Base-by-base conservation (phyloP, 1,140 invertebrate genomes). In the Drosophila murphyi region DNA sequence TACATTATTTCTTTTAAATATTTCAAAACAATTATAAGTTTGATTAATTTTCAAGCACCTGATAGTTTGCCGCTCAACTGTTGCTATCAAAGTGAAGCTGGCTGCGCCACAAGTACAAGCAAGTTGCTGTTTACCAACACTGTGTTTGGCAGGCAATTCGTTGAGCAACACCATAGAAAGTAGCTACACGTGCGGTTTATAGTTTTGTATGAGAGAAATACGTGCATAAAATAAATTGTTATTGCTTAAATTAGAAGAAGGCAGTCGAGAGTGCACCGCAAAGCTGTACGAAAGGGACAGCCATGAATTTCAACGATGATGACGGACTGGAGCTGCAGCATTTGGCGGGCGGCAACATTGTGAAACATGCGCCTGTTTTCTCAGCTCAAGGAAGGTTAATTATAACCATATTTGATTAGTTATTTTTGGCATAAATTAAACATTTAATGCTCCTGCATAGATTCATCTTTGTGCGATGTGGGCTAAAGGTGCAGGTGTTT, bases 381-480 rank as follows among this genome's bases (percentile, higher is more conserved):
- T 95, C 95, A 5, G 77, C 76, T 7, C 93, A 95, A 91, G 94
- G 94, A 92, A 94, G 95, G 95, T 96, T 93, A 94, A 95, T 79
- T 52, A 29, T 45, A 28, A 70, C 51, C 60, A 52, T 56, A 59
- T 41, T 10, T 41, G 67, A 41, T 61, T 37, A 55, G 5, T 1
- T n/a, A 32, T 41, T 57, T n/a, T 20, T 29, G 28, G 2, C 10
- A 37, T 60, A 35, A 54, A 28, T 31, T 8, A 41, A 68, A 59
- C 28, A 35, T n/a, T 29, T 55, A 41, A 5, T 5, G 72, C 55
- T 79, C 87, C 67, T 8, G 34, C 93, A 91, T 28, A 82, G 95
- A 94, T 88, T 92, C 72, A 76, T 96, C 5, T 95, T 94, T 76
- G 92, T 95, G 60, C 83, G 94, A 6, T 94, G 93, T 91, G 93